Evolutionary conservation across 2,888 invertebrate species (phyloP), one percentile per base, ranked within the genome.

Genomic region (Spialia ferax): DNA sequence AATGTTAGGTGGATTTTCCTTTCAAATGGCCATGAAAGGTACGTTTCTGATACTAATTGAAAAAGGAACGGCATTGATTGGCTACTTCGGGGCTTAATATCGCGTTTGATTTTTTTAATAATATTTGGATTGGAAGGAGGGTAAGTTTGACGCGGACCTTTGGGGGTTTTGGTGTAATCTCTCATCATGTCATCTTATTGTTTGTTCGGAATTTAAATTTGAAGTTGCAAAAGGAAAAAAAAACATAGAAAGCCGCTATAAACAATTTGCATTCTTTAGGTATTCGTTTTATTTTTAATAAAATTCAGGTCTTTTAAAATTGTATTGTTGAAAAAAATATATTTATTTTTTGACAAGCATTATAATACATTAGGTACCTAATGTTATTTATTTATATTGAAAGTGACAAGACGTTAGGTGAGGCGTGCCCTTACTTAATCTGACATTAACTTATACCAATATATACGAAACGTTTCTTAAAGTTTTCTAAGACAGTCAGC

Each of bases 1-100:
- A 86, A 87, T 89, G 87, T 87, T 83, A 84, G 81, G 77, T 79
- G 74, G 77, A 74, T 86, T 89, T 88, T 87, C 84, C 83, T 79
- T 72, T 77, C 80, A 81, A 82, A 80, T 78, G 82, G 80, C 84
- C 83, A 86, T 87, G 86, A 86, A 85, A 88, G 85, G 88, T 87
- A 88, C 89, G 88, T 90, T 90, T 86, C 80, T 78, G 81, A 75
- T 78, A 86, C 89, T 91, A 91, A 91, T 91, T 90, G 89, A 89
- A 91, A 83, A 79, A 70, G 80, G 83, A 84, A 85, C 84, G 79
- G 77, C 85, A 89, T 88, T 84, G 87, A 88, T 88, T 85, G 76
- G 78, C 75, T 73, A 48, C 68, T 73, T 67, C 61, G 35, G 13
- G 22, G 26, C 23, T 55, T 42, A 45, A 55, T 63, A 55, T 63